Evolutionary conservation across 2,888 invertebrate species (phyloP), one percentile per base, ranked within the genome.

Genomic region (Lasioglossum oenotherae): DNA sequence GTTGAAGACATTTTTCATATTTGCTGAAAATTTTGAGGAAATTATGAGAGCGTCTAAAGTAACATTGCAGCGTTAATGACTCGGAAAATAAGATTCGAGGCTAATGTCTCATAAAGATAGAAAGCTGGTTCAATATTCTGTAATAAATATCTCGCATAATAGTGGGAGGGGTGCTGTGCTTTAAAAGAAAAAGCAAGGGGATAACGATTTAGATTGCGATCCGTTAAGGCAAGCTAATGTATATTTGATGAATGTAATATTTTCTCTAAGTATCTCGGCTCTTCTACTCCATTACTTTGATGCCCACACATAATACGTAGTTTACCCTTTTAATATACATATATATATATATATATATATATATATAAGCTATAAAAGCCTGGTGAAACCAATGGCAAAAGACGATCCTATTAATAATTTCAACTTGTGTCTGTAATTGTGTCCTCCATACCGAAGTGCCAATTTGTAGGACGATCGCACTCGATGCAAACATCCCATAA

Each of bases 241-340:
- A 64, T 64, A 73, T 46, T 49, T 38, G 60, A 35, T 31, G 49
- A 38, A n/a, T 35, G 75, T 35, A 35, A 57, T 38, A 64, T 64
- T 64, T 64, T 64, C 64, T 31, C 16, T 64, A 64, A 64, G 64
- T 64, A 64, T 64, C 64, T 31, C 16, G 64, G 16, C 16, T 27
- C 60, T 64, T 64, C 64, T 64, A 16, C 64, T 64, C 64, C 64
- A 64, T 64, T 64, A 64, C 64, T 64, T 31, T 31, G 6, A 64
- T 64, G 64, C 16, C 31, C 31, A 16, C n/a, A 19, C 31, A 16
- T 64, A 31, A 64, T 31, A 8, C 5, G 27, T 31, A 64, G 6
- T 31, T 64, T 16, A 64, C 64, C 0, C 64, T 64, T 16, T 64
- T 31, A 16, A n/a, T n/a, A n/a, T n/a, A n/a, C n/a, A n/a, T n/a